A percentile compares a stretch with the other conserved stretches of the same genome.
Conservation (phyloP, 1,140 invertebrate species). For the Drosophila murphyi region DNA sequence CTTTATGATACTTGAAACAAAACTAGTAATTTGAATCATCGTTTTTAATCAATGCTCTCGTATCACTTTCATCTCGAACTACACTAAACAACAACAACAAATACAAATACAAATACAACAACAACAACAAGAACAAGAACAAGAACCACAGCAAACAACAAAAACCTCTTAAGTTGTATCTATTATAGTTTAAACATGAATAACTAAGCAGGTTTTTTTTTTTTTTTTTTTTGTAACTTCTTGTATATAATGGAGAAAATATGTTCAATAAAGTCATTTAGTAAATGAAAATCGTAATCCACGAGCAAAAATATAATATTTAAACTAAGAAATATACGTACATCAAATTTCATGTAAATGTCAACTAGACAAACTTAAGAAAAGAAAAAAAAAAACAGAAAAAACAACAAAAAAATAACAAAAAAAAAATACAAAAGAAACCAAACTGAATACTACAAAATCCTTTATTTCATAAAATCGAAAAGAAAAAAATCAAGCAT, state of each 20-base stretch:
- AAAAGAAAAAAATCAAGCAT: constrained; percentile 10
- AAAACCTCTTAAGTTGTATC: constrained; percentile 2
- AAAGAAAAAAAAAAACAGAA: constrained; percentile 27
- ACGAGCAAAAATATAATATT: constrained; percentile 29
- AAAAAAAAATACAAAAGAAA: constrained; percentile 7
- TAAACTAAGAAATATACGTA: constrained; percentile 27
- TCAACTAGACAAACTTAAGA: constrained; percentile 48
- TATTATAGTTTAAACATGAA: constrained; percentile 23
- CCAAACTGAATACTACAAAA: constrained; percentile 6
- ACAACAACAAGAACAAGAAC: constrained; percentile 5
- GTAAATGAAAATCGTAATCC: constrained; percentile 22
- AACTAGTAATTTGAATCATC: constrained; percentile 15
- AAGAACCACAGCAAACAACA: constrained; percentile 1
- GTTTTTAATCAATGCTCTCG: constrained; percentile 1
- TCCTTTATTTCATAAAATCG: constrained; percentile 28
- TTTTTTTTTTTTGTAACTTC: constrained; percentile 9
- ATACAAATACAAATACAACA: not conserved
- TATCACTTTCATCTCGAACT: constrained; percentile 32
- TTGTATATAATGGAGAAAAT: constrained; percentile 42
- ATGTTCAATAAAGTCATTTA: constrained; percentile 28
- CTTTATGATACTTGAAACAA: constrained; percentile 10
- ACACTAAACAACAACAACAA: not conserved
- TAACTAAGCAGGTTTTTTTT: not conserved
- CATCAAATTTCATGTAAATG: constrained; percentile 60
- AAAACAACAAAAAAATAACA: constrained; percentile 11